Evolutionary conservation across 2,888 invertebrate genomes (phyloP).

Genomic region (Corbicula japonica): DNA sequence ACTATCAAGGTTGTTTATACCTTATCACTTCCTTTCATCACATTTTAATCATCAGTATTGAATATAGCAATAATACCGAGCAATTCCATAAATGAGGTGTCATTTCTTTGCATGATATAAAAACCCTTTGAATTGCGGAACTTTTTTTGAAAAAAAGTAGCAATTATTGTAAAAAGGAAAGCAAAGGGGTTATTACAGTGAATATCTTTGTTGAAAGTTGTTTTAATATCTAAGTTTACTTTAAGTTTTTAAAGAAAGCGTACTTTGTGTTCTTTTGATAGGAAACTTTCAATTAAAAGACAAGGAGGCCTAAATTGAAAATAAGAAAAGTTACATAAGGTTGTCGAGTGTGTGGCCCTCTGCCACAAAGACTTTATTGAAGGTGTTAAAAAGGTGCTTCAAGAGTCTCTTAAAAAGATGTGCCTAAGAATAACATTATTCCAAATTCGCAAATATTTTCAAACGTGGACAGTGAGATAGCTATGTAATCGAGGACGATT

Average conservation of each 20-base stretch:
- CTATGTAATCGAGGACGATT: constrained; percentile 39
- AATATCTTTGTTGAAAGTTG: too few relatives aligned
- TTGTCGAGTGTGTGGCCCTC: constrained; percentile 33
- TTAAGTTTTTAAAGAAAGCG: not conserved
- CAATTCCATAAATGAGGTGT: too few relatives aligned
- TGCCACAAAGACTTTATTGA: constrained; percentile 8
- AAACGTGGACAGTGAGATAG: constrained; percentile 18
- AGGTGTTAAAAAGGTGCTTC: constrained; percentile 30
- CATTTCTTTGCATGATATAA: too few relatives aligned
- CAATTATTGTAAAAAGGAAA: too few relatives aligned
- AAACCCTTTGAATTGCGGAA: too few relatives aligned
- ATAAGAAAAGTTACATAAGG: constrained; percentile 18
- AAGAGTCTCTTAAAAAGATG: constrained; percentile 26
- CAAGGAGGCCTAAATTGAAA: constrained; percentile 15
- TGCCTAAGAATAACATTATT: constrained; percentile 48
- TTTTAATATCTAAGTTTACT: too few relatives aligned
- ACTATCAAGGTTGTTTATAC: constrained; percentile 17
- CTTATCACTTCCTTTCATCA: constrained; percentile 35
- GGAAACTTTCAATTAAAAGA: constrained; percentile 30
- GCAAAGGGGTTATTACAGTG: too few relatives aligned
- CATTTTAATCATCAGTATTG: not conserved
- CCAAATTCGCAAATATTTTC: constrained; percentile 33
- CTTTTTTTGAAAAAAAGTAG: too few relatives aligned
- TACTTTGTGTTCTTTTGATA: constrained; percentile 17
- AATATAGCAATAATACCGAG: too few relatives aligned